Conservation (phyloP, 2,888 invertebrate genomes). For the Coelinius sp. region DNA sequence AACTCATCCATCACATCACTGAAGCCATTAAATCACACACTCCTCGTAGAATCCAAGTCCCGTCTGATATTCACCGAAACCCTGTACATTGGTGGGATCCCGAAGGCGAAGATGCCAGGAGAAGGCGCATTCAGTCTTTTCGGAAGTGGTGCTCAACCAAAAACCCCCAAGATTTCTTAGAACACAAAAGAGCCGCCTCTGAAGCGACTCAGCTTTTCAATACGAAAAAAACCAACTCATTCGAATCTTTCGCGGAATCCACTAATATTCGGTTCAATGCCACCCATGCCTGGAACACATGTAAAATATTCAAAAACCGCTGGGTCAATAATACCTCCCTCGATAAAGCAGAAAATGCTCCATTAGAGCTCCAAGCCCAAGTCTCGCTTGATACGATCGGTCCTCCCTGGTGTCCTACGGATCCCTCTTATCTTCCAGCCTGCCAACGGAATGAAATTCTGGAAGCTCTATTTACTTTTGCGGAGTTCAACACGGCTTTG, state of each 20-base stretch:
- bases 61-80: background rate
- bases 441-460: background rate
- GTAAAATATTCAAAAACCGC: background rate
- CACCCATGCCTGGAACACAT: background rate
- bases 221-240: background rate
- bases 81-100: background rate
- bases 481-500: slow-evolving; percentile 39
- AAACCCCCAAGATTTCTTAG: background rate
- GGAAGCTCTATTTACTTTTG: slow-evolving; percentile 29
- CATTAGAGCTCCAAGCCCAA: background rate
- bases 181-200: background rate
- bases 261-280: background rate
- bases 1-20: background rate
- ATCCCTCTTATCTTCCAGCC: background rate
- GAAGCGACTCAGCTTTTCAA: background rate
- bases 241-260: background rate
- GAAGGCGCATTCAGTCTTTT: background rate
- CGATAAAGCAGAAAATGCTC: background rate
- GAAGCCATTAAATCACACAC: background rate
- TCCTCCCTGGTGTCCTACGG: too few relatives aligned
- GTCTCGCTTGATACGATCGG: too few relatives aligned
- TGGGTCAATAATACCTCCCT: background rate
- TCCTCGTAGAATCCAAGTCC: background rate
- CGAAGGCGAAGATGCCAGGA: background rate
- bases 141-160: background rate